Conservation (phyloP, 2,113 vertebrate species). For the Montifringilla adamsi region DNA sequence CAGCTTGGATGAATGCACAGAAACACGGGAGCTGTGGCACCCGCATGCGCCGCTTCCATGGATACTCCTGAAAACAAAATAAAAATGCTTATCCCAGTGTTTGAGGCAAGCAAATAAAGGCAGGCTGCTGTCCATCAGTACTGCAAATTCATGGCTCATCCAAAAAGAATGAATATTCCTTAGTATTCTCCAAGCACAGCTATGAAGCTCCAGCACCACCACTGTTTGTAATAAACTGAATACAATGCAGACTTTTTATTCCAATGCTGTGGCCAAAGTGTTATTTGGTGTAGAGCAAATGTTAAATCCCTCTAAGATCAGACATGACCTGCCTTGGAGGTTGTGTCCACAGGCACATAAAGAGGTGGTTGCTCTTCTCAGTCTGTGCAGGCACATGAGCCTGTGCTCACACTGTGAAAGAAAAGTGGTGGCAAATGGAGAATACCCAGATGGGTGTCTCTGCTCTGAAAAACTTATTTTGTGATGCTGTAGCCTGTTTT, state of each 20-base stretch:
- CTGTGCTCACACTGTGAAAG: fast-evolving
- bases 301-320: background rate
- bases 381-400: background rate
- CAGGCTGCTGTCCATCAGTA: conserved; percentile 19
- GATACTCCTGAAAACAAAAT: conserved; percentile 48
- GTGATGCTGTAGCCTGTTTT: background rate
- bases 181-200: background rate
- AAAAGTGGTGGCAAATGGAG: background rate
- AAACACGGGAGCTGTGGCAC: background rate
- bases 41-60: conserved; percentile 29
- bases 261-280: background rate
- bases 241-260: background rate
- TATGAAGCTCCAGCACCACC: background rate
- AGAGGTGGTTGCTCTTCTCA: background rate
- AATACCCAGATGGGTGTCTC: background rate
- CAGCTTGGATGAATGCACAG: background rate
- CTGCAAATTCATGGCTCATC: background rate
- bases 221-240: background rate
- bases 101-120: conserved; percentile 49
- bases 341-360: background rate
- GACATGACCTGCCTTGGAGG: background rate
- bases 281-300: background rate
- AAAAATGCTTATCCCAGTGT: conserved; percentile 50
- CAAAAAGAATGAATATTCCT: background rate
- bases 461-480: background rate